A percentile compares a stretch with the other conserved stretches of the same genome.
Evolutionary conservation across 2,888 invertebrate genomes (phyloP).

Genomic region (Eupithecia dodoneata): DNA sequence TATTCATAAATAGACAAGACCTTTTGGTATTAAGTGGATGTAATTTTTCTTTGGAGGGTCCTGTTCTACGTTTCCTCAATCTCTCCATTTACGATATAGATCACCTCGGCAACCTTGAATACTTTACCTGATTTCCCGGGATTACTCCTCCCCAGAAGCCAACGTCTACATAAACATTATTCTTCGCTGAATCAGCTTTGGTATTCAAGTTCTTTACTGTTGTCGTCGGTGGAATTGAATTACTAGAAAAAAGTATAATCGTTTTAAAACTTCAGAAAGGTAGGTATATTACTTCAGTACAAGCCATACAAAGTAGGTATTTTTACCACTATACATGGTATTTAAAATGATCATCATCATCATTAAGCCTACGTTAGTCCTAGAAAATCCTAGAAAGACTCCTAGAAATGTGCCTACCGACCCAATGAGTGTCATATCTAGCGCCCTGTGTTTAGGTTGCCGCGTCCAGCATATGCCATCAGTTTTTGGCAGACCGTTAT

Average conservation of each 20-base stretch:
- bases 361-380: not conserved
- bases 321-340: not conserved
- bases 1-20: not conserved
- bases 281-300: not conserved
- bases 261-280: not conserved
- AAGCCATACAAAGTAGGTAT: not conserved
- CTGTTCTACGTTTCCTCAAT: not conserved
- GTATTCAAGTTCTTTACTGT: slow-evolving; percentile 84
- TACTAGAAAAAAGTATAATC: slow-evolving; percentile 72
- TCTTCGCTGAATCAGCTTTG: slow-evolving; percentile 85
- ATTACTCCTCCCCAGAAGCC: slow-evolving; percentile 93
- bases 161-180: slow-evolving; percentile 87
- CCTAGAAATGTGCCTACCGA: not conserved
- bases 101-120: not conserved
- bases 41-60: not conserved
- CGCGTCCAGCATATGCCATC: not conserved
- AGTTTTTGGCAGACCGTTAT: not conserved
- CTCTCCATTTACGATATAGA: not conserved
- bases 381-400: not conserved
- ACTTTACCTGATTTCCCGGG: slow-evolving; percentile 85
- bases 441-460: not conserved
- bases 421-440: too few species aligned
- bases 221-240: slow-evolving; percentile 89
- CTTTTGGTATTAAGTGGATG: not conserved
- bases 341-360: not conserved